phyloP scores from a whole-genome alignment of 2,113 vertebrate genomes.

The Fulica atra region DNA sequence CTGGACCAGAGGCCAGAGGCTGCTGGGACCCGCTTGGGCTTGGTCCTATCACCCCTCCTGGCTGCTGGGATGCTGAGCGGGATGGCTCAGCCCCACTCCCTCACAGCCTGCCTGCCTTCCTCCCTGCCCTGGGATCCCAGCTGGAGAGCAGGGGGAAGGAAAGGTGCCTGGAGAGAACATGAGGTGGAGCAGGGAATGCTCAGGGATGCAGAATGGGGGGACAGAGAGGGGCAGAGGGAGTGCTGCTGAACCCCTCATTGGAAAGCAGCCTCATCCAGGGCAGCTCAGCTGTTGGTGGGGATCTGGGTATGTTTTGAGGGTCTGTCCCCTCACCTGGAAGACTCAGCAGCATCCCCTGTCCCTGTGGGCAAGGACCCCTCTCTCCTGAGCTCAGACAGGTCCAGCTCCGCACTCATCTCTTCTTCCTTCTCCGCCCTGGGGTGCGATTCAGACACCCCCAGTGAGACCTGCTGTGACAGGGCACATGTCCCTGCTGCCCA shows the following conservation, averaged over 20 bases:
- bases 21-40: neutral
- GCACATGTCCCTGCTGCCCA: neutral
- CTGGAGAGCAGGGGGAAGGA: neutral
- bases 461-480: neutral
- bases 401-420: neutral
- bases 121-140: neutral
- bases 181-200: neutral
- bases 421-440: neutral
- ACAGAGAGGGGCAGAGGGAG: neutral
- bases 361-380: neutral
- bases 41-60: rapidly evolving
- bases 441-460: neutral
- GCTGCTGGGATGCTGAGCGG: neutral
- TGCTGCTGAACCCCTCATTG: neutral
- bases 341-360: neutral
- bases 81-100: neutral
- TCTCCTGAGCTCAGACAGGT: rapidly evolving
- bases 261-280: neutral
- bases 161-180: too few species aligned
- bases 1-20: rapidly evolving
- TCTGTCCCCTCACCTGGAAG: neutral
- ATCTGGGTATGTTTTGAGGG: neutral
- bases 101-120: rapidly evolving
- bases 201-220: too few species aligned
- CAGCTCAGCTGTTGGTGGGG: neutral